These are phyloP conservation scores for Bagarius yarrelli DNA, from an alignment of 2,113 vertebrate genomes.

Conservation along the genomic window DNA sequence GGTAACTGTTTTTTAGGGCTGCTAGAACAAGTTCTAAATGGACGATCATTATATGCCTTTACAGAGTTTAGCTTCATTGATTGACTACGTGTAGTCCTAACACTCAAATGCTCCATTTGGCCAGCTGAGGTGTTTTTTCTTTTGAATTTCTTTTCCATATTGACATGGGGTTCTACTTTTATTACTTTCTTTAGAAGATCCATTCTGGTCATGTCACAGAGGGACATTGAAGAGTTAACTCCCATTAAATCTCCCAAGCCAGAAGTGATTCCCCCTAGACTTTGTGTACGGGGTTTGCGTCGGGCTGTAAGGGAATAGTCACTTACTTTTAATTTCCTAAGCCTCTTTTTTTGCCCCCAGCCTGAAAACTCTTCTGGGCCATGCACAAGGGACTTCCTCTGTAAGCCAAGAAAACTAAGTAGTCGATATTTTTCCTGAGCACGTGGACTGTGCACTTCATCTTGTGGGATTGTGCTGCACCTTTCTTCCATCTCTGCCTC, in stretches of 20 bases:
- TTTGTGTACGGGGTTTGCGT: slow-evolving; percentile 63
- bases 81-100: slow-evolving; percentile 68
- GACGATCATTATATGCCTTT: not conserved
- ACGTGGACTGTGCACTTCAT: slow-evolving; percentile 70
- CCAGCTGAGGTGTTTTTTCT: slow-evolving; percentile 41
- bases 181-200: slow-evolving; percentile 59
- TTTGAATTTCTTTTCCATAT: slow-evolving; percentile 43
- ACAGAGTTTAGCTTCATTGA: slow-evolving; percentile 53
- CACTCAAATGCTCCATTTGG: slow-evolving; percentile 53
- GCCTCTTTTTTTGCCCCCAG: slow-evolving; percentile 78
- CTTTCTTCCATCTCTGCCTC: slow-evolving; percentile 61
- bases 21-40: slow-evolving; percentile 24
- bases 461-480: slow-evolving; percentile 52
- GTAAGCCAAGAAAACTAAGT: slow-evolving; percentile 76
- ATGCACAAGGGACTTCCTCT: slow-evolving; percentile 72
- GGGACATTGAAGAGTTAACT: slow-evolving; percentile 61
- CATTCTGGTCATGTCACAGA: slow-evolving; percentile 66
- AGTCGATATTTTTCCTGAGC: slow-evolving; percentile 77
- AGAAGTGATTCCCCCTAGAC: slow-evolving; percentile 37
- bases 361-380: slow-evolving; percentile 73
- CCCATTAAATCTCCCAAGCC: slow-evolving; percentile 40
- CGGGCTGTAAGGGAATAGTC: slow-evolving; percentile 75
- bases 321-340: slow-evolving; percentile 75
- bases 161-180: slow-evolving; percentile 55
- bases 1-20: slow-evolving; percentile 54